A percentile compares a stretch with the other conserved stretches of the same genome.
These are phyloP conservation scores for Climacteris rufus DNA, from an alignment of 2,113 vertebrate species.

Conservation along the genomic window DNA sequence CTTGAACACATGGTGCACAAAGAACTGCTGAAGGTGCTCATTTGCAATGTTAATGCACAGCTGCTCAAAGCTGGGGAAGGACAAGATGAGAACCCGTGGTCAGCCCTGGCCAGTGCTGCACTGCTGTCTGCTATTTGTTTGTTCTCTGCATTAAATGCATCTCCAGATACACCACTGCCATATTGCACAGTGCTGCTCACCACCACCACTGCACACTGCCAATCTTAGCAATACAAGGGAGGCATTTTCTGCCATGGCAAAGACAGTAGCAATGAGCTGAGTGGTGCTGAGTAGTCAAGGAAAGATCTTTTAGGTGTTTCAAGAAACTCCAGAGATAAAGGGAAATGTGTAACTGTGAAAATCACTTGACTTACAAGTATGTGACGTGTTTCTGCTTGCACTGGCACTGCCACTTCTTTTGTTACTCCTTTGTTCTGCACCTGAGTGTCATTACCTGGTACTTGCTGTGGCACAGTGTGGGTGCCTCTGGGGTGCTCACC, in stretches of 20 bases:
- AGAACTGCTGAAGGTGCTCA: conserved; percentile 98
- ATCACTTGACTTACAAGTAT: not conserved
- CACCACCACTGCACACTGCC: not conserved
- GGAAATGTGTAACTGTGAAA: not conserved
- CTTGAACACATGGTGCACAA: conserved; percentile 89
- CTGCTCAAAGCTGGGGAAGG: conserved; percentile 88
- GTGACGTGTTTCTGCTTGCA: not conserved
- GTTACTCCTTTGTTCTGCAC: not conserved
- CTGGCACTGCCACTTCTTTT: not conserved
- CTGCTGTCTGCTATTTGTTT: not conserved
- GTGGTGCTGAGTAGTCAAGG: not conserved
- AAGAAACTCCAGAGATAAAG: not conserved
- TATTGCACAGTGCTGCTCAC: not conserved
- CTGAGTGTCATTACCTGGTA: not conserved
- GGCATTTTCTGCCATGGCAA: not conserved
- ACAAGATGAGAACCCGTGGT: not conserved
- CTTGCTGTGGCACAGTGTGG: not conserved
- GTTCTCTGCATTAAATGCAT: not conserved
- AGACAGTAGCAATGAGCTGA: not conserved
- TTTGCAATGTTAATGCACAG: conserved; percentile 98
- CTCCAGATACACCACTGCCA: not conserved
- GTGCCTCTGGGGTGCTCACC: not conserved
- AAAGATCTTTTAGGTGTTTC: not conserved
- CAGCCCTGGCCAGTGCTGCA: not conserved
- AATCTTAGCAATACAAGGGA: not conserved